Evolutionary conservation across 2,797 vertebrate genomes (phyloP).

Genomic region (Natrix natrix): DNA sequence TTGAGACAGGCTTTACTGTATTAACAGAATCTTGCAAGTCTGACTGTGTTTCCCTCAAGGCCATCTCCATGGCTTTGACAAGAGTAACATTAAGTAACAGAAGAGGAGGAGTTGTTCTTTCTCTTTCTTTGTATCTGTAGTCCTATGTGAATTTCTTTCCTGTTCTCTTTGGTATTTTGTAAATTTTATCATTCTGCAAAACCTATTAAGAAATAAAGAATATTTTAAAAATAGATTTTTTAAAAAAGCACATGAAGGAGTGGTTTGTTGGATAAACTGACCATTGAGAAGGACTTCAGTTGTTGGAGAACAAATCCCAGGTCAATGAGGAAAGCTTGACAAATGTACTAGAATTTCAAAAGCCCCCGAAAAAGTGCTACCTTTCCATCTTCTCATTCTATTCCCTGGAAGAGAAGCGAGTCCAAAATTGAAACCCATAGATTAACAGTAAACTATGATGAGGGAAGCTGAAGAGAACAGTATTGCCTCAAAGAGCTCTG

Average conservation of each 20-base stretch:
- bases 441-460: neutral
- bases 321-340: neutral
- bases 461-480: neutral
- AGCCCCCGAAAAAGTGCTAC: neutral
- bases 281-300: neutral
- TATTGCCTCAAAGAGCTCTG: neutral
- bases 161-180: neutral
- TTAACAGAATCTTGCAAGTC: neutral
- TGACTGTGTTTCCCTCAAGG: neutral
- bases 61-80: neutral
- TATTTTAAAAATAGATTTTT: neutral
- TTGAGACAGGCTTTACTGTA: neutral
- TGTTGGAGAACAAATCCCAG: neutral
- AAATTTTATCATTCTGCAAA: neutral
- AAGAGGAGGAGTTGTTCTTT: neutral
- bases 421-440: neutral
- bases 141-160: neutral
- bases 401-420: neutral
- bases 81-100: neutral
- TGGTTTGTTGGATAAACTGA: neutral
- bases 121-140: neutral
- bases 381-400: neutral
- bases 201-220: neutral
- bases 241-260: neutral
- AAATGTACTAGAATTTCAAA: neutral